Evolutionary conservation across 2,113 vertebrate genomes (phyloP).

Genomic region (Campylomormyrus tamandua): DNA sequence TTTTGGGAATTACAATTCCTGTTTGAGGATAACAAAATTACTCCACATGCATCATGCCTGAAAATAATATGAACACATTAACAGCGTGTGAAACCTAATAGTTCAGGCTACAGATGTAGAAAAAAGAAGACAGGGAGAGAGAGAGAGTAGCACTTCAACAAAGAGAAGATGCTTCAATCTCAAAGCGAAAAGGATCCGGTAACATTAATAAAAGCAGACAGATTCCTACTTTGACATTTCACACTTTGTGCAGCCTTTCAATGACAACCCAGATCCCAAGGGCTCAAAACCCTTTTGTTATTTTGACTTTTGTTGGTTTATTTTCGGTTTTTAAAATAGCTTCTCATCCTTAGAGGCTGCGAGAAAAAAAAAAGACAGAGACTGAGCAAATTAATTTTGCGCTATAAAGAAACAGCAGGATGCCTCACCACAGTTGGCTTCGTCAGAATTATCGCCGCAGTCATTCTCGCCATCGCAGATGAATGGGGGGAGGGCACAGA

Average conservation of each 20-base stretch:
- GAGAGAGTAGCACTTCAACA: not conserved
- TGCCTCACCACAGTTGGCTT: constrained; percentile 86
- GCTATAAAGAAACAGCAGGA: not conserved
- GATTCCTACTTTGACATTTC: constrained; percentile 1
- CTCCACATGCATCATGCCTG: not conserved
- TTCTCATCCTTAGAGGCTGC: not conserved
- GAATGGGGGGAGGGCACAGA: constrained; percentile 93
- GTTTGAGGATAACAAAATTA: not conserved
- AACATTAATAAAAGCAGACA: not conserved
- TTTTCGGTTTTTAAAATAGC: not conserved
- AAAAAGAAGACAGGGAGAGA: not conserved
- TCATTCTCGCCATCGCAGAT: constrained; percentile 98
- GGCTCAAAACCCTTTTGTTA: not conserved
- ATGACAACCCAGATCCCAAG: not conserved
- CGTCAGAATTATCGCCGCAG: constrained; percentile 96
- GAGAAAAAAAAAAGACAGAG: not conserved
- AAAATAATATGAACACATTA: not conserved
- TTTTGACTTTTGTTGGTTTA: constrained; percentile 6
- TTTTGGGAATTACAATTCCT: not conserved
- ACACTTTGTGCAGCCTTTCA: not conserved
- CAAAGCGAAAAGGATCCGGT: not conserved
- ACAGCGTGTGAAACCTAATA: not conserved
- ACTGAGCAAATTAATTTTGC: constrained; percentile 1
- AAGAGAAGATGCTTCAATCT: not conserved
- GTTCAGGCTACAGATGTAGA: not conserved